These are phyloP conservation scores for Tinea semifulvella DNA, from an alignment of 2,888 invertebrate genomes.

Conservation along the genomic window DNA sequence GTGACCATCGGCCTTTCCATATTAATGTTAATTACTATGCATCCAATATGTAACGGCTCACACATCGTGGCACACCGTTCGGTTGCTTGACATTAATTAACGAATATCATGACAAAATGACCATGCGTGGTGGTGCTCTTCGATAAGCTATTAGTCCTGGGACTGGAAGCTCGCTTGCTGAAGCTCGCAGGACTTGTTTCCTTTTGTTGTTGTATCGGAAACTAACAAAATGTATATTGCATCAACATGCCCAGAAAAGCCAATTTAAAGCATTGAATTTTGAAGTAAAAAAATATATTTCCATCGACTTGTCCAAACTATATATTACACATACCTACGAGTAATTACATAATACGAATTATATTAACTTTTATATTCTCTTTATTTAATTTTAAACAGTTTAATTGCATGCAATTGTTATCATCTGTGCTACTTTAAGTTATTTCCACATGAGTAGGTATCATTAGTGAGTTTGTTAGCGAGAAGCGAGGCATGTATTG, in stretches of 20 bases:
- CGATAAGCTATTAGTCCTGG: not conserved
- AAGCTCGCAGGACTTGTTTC: not conserved
- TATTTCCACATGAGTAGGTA: conserved; percentile 1
- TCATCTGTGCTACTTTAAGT: not conserved
- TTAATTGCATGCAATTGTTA: conserved; percentile 6
- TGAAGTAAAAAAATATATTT: not conserved
- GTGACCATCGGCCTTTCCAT: conserved; percentile 1
- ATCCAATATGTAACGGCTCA: not conserved
- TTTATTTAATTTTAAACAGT: not conserved
- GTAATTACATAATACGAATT: too few species aligned
- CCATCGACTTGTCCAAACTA: too few species aligned
- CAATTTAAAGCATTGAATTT: conserved; percentile 1
- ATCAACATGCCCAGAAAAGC: conserved; percentile 7
- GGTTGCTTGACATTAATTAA: not conserved
- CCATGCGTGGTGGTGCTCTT: conserved; percentile 8
- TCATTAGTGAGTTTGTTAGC: conserved; percentile 8
- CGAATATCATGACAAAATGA: not conserved
- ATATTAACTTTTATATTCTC: not conserved
- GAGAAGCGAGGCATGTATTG: conserved; percentile 1
- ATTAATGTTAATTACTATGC: conserved; percentile 8
- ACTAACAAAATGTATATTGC: not conserved
- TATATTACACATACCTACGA: too few species aligned
- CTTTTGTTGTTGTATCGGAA: not conserved
- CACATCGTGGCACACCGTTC: not conserved
- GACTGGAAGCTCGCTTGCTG: not conserved